Evolutionary conservation across 2,797 vertebrate genomes (phyloP).

Genomic region (Sebastiscus albofasciatus): DNA sequence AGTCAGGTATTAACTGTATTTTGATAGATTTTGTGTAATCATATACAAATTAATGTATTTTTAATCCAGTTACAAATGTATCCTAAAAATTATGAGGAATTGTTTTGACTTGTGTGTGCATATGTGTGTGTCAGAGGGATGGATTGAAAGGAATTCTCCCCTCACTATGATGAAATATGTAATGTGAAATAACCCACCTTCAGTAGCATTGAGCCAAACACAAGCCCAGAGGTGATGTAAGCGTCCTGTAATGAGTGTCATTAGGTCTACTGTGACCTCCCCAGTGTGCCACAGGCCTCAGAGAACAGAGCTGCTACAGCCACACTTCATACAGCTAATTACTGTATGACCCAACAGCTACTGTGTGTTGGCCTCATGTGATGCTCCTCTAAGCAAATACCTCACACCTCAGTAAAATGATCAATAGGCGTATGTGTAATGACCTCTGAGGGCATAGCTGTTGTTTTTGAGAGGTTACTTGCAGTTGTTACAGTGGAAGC

Average conservation of each 20-base stretch:
- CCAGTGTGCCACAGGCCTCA: neutral
- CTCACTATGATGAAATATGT: neutral
- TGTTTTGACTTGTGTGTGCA: neutral
- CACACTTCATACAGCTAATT: neutral
- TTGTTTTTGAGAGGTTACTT: neutral
- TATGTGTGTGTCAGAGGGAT: neutral
- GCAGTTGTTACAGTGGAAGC: neutral
- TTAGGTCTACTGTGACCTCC: neutral
- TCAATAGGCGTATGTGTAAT: neutral
- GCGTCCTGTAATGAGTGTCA: neutral
- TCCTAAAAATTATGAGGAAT: neutral
- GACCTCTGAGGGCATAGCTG: neutral
- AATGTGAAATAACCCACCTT: neutral
- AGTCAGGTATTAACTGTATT: neutral
- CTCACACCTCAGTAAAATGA: neutral
- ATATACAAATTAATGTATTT: neutral
- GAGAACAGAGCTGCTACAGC: neutral
- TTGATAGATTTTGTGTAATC: neutral
- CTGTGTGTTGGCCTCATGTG: neutral
- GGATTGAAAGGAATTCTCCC: neutral
- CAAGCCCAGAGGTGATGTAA: constrained; percentile 19
- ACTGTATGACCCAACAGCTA: neutral
- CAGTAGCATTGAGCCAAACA: neutral
- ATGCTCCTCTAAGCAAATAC: neutral
- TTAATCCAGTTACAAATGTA: neutral